Percentiles rank a stretch among this genome's conserved stretches.
These are phyloP conservation scores for Pteronotus mesoamericanus DNA, from an alignment of 2,797 vertebrate species.

Conservation along the genomic window DNA sequence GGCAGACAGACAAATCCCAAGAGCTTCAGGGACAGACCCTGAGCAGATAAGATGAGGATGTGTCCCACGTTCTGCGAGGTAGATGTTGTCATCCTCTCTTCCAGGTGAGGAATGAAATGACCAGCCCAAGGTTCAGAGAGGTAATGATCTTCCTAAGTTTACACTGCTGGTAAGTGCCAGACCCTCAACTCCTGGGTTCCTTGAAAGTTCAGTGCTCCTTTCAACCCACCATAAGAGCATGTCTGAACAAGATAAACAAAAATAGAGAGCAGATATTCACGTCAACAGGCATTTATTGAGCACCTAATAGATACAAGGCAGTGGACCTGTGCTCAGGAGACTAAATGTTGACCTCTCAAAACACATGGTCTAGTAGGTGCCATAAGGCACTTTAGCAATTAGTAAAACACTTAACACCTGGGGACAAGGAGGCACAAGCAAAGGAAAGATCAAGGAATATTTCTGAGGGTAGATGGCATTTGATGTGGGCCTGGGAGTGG, in stretches of 20 bases:
- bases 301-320: neutral
- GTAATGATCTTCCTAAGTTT: neutral
- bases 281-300: neutral
- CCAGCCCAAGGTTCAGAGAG: neutral
- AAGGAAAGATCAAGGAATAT: neutral
- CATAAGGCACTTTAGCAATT: neutral
- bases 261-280: neutral
- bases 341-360: neutral
- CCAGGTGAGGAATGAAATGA: neutral
- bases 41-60: neutral
- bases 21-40: neutral
- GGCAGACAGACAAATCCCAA: neutral
- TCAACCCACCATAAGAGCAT: neutral
- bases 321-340: neutral
- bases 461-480: neutral
- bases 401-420: neutral
- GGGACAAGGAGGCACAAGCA: neutral
- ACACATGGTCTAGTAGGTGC: neutral
- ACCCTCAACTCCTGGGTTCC: neutral
- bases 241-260: neutral
- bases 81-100: neutral
- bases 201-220: neutral
- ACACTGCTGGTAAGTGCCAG: neutral
- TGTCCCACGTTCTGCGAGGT: rapidly evolving
- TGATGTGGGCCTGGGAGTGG: neutral